phyloP scores from a whole-genome alignment of 2,888 invertebrate genomes.

The Cotesia congregata region DNA sequence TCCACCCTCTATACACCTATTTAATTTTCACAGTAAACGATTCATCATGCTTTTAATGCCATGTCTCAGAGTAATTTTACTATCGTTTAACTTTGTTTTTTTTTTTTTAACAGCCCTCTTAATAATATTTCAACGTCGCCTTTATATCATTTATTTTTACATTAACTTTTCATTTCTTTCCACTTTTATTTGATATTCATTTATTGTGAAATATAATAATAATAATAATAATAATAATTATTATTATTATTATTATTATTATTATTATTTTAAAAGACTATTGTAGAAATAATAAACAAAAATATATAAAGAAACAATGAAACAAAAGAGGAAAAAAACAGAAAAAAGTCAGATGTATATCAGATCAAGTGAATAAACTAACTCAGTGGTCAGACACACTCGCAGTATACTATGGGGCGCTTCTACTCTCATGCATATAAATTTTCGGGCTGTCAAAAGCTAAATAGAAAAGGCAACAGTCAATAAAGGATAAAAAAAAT shows the following conservation, averaged over 20 bases:
- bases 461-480: constrained; percentile 19
- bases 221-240: too few species aligned
- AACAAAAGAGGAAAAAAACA: constrained; percentile 2
- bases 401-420: background rate
- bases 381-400: constrained; percentile 31
- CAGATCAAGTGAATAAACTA: constrained; percentile 33
- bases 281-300: background rate
- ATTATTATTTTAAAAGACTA: background rate
- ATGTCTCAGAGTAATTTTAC: constrained; percentile 13
- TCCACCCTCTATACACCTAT: constrained; percentile 3
- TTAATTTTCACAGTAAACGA: constrained; percentile 19
- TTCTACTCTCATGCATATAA: constrained; percentile 16
- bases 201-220: background rate
- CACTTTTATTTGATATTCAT: background rate
- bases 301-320: constrained; percentile 8
- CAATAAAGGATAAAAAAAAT: constrained; percentile 17
- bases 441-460: constrained; percentile 9
- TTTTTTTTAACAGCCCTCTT: background rate
- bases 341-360: constrained; percentile 17
- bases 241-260: too few species aligned
- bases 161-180: background rate
- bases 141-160: constrained; percentile 6
- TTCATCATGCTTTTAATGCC: constrained; percentile 13
- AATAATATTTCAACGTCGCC: constrained; percentile 4
- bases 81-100: constrained; percentile 8